Evolutionary conservation across 1,140 invertebrate genomes (phyloP), one percentile per base, ranked within the genome.

Genomic region (Zaprionus nigranus): DNA sequence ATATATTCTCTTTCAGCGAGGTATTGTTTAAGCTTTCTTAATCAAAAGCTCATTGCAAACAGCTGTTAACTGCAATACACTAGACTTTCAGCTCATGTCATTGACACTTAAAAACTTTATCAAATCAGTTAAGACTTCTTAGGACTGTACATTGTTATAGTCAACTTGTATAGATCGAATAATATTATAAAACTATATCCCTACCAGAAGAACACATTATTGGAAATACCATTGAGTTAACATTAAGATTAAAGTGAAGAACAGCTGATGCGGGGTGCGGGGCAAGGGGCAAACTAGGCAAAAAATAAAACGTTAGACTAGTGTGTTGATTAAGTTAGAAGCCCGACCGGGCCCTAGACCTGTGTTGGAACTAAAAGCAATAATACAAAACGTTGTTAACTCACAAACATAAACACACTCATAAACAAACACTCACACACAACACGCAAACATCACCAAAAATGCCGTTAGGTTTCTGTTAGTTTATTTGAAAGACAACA

Each of bases 401-500:
- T 79, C 79, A 49, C 43, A 49, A 5, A 69, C 51, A 71, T 3
- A 61, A 30, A 64, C n/a, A 75, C 40, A 70, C 62, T 66, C 12
- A 66, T 15, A 46, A 13, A 38, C 13, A 72, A 7, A 81, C 13
- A 59, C 20, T 24, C 24, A 24, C 24, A 24, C 24, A 24, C 24
- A 24, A 59, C 20, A 56, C 11, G 59, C 36, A 63, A 58, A 57
- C 34, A 62, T 28, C 65, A 56, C 76, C 26, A 63, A 15, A 65
- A 68, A 60, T 71, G 78, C 68, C 40, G 64, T 78, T 82, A 79
- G 83, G 83, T 87, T 87, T 87, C 81, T 58, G 60, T 78, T 81
- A 62, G 62, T 68, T 87, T 65, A 74, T 88, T 88, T 81, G 24
- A 88, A 72, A 84, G 82, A 76, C 74, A 81, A 88, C 62, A 81